Conservation (phyloP, 2,113 vertebrate genomes). For the Oryzias javanicus region DNA sequence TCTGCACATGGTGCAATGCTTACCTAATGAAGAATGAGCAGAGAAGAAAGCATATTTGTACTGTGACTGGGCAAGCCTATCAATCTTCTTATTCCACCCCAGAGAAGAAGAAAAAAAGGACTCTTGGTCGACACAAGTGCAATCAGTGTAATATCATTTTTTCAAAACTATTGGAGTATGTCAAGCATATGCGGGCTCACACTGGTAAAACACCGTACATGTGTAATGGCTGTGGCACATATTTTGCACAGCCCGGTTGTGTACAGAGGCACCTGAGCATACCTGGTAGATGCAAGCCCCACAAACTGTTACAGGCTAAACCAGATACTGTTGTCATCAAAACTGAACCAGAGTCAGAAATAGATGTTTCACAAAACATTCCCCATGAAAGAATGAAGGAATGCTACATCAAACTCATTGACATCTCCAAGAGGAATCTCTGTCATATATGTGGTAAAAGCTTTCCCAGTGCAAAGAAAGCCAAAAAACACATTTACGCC, state of each 20-base stretch:
- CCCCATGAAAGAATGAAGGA: slow-evolving; percentile 20
- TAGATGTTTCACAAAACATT: background rate
- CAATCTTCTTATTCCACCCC: background rate
- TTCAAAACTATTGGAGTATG: slow-evolving; percentile 22
- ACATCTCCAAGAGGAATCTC: slow-evolving; percentile 50
- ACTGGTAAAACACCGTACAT: slow-evolving; percentile 62
- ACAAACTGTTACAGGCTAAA: background rate
- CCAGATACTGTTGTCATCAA: slow-evolving; percentile 2
- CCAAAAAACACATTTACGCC: slow-evolving; percentile 43
- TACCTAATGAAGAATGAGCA: slow-evolving; percentile 49
- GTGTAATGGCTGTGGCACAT: slow-evolving; percentile 67
- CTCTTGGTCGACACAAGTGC: slow-evolving; percentile 36
- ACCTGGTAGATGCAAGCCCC: slow-evolving; percentile 46
- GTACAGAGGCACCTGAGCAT: slow-evolving; percentile 52
- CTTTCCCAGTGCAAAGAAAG: slow-evolving; percentile 36
- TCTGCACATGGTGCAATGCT: slow-evolving; percentile 59
- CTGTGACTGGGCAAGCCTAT: background rate
- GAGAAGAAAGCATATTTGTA: slow-evolving; percentile 55
- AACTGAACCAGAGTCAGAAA: background rate
- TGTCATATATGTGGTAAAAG: slow-evolving; percentile 57
- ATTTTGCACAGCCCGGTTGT: slow-evolving; percentile 58
- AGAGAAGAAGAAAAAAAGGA: slow-evolving; percentile 14
- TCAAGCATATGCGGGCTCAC: slow-evolving; percentile 68
- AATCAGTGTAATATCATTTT: slow-evolving; percentile 56
- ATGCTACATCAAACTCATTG: slow-evolving; percentile 73